A percentile compares a stretch with the other conserved stretches of the same genome.
Evolutionary conservation across 64 coral and sea anemone genomes (phyloP).

Genomic region (Hydrozoanthus tunicans): DNA sequence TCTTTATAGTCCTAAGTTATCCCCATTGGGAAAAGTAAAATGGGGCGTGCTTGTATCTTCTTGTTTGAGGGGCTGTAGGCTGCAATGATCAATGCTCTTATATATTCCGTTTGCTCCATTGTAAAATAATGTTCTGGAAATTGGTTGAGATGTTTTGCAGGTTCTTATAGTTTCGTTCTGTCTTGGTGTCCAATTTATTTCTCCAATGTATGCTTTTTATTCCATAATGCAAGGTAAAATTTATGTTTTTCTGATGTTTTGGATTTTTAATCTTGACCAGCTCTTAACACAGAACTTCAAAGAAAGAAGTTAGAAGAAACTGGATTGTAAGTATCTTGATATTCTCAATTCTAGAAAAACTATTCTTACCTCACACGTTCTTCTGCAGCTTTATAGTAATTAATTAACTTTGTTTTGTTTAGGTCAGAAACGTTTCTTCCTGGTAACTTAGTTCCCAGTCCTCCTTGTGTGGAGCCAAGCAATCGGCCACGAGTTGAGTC

Average conservation of each 20-base stretch:
- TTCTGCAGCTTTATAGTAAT: not conserved
- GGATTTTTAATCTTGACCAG: slow-evolving; percentile 5
- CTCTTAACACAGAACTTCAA: slow-evolving; percentile 72
- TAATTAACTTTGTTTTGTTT: not conserved
- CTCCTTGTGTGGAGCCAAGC: not conserved
- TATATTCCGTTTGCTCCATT: too few relatives aligned
- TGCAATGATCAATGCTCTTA: too few relatives aligned
- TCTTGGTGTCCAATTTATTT: too few relatives aligned
- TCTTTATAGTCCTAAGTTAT: too few relatives aligned
- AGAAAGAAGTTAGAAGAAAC: slow-evolving; percentile 57
- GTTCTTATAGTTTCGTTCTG: too few relatives aligned
- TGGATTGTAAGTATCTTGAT: slow-evolving; percentile 46
- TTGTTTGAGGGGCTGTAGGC: too few relatives aligned
- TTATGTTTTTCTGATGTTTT: not conserved
- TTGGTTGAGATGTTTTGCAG: too few relatives aligned
- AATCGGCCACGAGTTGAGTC: slow-evolving; percentile 4
- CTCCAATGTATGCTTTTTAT: too few relatives aligned
- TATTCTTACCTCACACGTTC: not conserved
- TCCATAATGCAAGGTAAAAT: not conserved
- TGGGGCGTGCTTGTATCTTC: too few relatives aligned
- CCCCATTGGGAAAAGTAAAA: too few relatives aligned
- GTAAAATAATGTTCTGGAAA: too few relatives aligned
- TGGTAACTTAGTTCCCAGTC: not conserved
- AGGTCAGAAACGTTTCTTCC: slow-evolving; percentile 45
- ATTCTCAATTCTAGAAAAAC: not conserved